Evolutionary conservation across 2,797 vertebrate species (phyloP).

Genomic region (Chanos chanos): DNA sequence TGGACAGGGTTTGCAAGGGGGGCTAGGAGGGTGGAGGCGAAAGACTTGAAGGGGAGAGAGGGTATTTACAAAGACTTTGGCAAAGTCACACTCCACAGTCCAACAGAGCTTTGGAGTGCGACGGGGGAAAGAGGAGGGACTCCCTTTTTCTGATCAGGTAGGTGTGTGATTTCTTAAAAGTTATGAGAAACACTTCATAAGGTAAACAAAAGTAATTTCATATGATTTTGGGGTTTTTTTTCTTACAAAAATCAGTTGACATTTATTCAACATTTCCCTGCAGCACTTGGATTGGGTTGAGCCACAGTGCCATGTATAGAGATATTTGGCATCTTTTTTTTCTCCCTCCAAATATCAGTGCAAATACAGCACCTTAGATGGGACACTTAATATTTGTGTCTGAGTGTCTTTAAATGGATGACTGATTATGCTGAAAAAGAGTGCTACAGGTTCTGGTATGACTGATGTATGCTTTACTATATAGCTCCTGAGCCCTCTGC

Average conservation of each 20-base stretch:
- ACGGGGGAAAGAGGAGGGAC: constrained; percentile 54
- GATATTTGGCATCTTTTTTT: no score
- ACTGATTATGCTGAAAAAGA: background rate
- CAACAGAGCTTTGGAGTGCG: constrained; percentile 45
- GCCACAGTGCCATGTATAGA: no score
- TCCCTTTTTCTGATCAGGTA: constrained; percentile 62
- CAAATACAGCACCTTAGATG: no score
- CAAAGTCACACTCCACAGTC: constrained; percentile 51
- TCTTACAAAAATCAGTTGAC: constrained; percentile 20
- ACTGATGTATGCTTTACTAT: no score
- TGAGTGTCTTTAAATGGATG: background rate
- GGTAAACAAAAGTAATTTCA: constrained; percentile 27
- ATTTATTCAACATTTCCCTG: constrained; percentile 22
- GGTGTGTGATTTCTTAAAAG: constrained; percentile 31
- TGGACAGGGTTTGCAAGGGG: constrained; percentile 37
- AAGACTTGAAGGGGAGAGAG: constrained; percentile 36
- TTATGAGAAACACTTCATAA: background rate
- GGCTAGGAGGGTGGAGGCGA: constrained; percentile 30
- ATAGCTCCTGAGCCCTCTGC: constrained; percentile 1
- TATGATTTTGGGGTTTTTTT: background rate
- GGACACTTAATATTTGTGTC: background rate
- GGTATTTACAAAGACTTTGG: constrained; percentile 56
- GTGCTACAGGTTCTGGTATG: no score
- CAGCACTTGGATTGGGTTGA: constrained; percentile 6
- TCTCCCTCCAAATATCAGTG: no score